Evolutionary conservation across 2,888 invertebrate genomes (phyloP).

Genomic region (Resseliella maxima): DNA sequence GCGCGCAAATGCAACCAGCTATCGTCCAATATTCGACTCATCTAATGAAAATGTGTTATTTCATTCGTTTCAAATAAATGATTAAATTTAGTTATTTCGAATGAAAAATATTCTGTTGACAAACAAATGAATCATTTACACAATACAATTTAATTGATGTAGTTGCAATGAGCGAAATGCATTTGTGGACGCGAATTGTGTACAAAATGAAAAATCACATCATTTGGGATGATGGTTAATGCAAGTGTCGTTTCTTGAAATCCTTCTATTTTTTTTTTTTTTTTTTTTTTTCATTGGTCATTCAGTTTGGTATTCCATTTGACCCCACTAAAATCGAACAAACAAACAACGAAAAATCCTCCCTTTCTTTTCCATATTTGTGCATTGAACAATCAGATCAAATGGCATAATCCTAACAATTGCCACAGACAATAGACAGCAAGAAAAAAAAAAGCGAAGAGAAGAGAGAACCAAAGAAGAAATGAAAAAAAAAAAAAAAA

Average conservation of each 20-base stretch:
- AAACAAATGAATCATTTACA: too few relatives aligned
- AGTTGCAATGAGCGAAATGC: too few relatives aligned
- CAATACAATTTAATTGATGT: too few relatives aligned
- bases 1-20: not conserved
- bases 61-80: too few relatives aligned
- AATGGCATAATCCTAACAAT: not conserved
- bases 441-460: not conserved
- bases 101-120: too few relatives aligned
- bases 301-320: not conserved
- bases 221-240: too few relatives aligned
- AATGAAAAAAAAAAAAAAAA: not conserved
- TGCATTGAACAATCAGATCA: not conserved
- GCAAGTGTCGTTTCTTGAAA: too few relatives aligned
- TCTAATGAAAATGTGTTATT: not conserved
- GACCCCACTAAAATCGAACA: not conserved
- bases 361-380: not conserved
- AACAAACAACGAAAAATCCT: not conserved
- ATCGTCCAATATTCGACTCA: not conserved
- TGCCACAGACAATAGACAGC: not conserved
- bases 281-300: not conserved
- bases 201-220: too few relatives aligned
- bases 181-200: too few relatives aligned
- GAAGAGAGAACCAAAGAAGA: too few relatives aligned
- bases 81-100: too few relatives aligned
- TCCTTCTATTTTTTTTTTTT: too few relatives aligned